Percentiles rank a stretch among this genome's conserved stretches.
phyloP scores from a whole-genome alignment of 2,797 vertebrate genomes.

The Pagetopsis macropterus region DNA sequence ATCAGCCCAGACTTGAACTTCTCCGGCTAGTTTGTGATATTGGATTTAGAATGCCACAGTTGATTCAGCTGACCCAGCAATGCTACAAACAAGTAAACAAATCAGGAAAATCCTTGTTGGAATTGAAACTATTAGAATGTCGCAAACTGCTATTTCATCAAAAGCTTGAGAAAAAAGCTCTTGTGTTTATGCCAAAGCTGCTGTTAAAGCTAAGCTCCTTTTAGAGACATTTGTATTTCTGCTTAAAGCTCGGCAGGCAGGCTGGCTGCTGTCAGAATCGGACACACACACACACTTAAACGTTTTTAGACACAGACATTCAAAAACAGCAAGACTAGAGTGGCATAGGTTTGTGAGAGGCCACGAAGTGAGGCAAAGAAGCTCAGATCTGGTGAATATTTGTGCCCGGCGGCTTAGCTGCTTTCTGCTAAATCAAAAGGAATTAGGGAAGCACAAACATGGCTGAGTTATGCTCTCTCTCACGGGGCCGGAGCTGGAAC shows the following conservation, averaged over 20 bases:
- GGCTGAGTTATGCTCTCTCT: conserved; percentile 70
- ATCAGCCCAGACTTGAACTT: conserved; percentile 16
- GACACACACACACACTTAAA: conserved; percentile 13
- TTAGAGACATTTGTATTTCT: conserved; percentile 74
- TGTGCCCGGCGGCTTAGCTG: conserved; percentile 58
- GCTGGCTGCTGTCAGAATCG: conserved; percentile 41
- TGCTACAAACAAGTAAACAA: conserved; percentile 69
- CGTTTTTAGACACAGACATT: conserved; percentile 2
- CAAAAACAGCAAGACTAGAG: background rate
- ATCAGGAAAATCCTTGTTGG: conserved; percentile 75
- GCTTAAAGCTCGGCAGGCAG: conserved; percentile 45
- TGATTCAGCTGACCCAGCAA: conserved; percentile 71
- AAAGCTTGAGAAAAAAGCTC: conserved; percentile 71
- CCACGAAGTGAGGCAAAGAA: conserved; percentile 53
- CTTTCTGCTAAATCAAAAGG: conserved; percentile 78
- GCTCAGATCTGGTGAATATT: conserved; percentile 55
- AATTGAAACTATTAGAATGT: conserved; percentile 80
- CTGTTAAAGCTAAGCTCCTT: conserved; percentile 76
- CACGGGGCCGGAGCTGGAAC: conserved; percentile 56
- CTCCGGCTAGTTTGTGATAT: conserved; percentile 32
- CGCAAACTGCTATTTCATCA: conserved; percentile 74
- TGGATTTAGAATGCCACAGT: conserved; percentile 53
- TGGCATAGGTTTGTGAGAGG: conserved; percentile 44
- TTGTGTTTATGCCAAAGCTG: conserved; percentile 74
- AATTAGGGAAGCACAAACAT: conserved; percentile 76